Conservation (phyloP, 1,140 invertebrate species). For the Tetramorium alpestre region DNA sequence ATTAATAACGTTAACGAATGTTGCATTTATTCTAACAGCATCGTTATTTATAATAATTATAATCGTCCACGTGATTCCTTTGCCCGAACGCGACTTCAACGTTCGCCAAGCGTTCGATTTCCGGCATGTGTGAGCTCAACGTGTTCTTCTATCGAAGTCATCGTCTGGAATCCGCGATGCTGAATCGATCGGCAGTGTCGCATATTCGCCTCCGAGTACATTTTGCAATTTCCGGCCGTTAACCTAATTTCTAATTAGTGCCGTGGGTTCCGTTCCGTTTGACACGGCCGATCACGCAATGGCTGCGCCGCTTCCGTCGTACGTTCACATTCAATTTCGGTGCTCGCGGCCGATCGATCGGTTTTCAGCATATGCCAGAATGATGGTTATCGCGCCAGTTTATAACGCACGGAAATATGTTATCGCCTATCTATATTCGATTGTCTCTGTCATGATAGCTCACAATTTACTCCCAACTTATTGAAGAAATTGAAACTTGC, state of each 20-base stretch:
- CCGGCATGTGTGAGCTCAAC: background rate
- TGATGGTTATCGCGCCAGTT: constrained; percentile 2
- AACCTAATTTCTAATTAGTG: constrained; percentile 64
- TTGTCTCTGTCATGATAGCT: background rate
- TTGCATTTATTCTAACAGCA: background rate
- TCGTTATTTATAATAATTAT: background rate
- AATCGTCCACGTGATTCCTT: background rate
- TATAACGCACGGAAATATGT: background rate
- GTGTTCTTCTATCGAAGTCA: background rate
- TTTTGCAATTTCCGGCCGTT: constrained; percentile 62
- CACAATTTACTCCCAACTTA: background rate
- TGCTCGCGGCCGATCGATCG: constrained; percentile 24
- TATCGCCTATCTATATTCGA: constrained; percentile 9
- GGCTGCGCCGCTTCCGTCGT: constrained; percentile 40
- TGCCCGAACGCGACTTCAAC: background rate
- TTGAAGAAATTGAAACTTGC: background rate
- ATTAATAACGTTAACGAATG: background rate
- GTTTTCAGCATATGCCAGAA: constrained; percentile 19
- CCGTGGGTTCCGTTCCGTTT: constrained; percentile 39
- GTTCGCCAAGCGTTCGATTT: background rate
- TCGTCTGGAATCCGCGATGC: background rate
- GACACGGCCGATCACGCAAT: constrained; percentile 46
- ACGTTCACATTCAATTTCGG: constrained; percentile 41
- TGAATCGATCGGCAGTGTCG: constrained; percentile 29
- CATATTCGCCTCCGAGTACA: constrained; percentile 12